Conservation (phyloP, 2,797 vertebrate genomes). For the Catharus ustulatus region DNA sequence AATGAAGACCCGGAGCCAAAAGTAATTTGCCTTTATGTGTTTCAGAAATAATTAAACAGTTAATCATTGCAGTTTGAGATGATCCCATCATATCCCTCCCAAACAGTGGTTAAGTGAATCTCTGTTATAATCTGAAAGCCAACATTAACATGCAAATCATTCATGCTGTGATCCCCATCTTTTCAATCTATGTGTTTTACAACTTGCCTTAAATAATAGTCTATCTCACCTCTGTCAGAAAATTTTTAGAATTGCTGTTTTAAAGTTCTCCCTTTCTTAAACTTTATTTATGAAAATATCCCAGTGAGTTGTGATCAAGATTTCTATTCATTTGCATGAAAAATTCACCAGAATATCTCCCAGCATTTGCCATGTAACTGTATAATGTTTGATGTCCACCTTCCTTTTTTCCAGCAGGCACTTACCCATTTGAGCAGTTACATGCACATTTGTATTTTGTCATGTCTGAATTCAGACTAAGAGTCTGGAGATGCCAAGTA, state of each 20-base stretch:
- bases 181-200: not conserved
- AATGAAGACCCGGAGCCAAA: not conserved
- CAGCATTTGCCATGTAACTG: not conserved
- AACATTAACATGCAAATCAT: not conserved
- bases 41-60: not conserved
- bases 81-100: not conserved
- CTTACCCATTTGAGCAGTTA: not conserved
- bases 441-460: constrained; percentile 39
- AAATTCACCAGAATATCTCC: not conserved
- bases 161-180: not conserved
- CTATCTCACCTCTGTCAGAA: not conserved
- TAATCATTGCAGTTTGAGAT: not conserved
- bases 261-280: not conserved
- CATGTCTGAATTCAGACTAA: constrained; percentile 26
- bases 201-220: not conserved
- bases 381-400: constrained; percentile 13
- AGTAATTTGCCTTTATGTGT: not conserved
- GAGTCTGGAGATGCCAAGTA: constrained; percentile 51
- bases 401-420: not conserved
- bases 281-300: not conserved
- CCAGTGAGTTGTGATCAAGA: not conserved
- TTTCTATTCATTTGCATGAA: not conserved
- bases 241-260: not conserved
- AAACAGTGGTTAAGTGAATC: not conserved
- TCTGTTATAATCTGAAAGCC: not conserved